Evolutionary conservation across 2,888 invertebrate genomes (phyloP).

Genomic region (Melolontha melolontha): DNA sequence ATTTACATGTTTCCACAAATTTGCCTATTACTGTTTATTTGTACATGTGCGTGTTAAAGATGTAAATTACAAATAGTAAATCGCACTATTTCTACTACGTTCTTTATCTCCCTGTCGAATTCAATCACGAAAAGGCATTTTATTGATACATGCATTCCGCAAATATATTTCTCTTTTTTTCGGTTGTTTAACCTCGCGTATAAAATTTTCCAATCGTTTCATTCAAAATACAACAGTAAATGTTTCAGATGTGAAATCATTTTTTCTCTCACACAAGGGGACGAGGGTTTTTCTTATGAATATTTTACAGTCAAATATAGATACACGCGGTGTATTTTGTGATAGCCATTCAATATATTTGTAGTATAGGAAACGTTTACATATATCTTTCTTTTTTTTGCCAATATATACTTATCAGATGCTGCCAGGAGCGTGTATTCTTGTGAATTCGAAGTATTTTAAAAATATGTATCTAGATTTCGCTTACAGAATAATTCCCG

Average conservation of each 20-base stretch:
- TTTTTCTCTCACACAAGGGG: not conserved
- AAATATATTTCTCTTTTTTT: not conserved
- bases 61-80: too few species aligned
- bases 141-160: not conserved
- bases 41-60: too few species aligned
- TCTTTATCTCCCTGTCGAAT: constrained; percentile 2
- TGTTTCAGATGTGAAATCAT: constrained; percentile 6
- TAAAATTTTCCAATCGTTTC: constrained; percentile 6
- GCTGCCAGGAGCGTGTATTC: too few species aligned
- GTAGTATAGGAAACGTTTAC: too few species aligned
- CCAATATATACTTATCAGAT: too few species aligned
- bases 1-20: too few species aligned
- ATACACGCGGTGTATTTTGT: constrained; percentile 1
- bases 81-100: not conserved
- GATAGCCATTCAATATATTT: not conserved
- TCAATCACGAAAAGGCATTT: not conserved
- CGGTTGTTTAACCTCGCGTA: constrained; percentile 5
- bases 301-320: constrained; percentile 10
- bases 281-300: not conserved
- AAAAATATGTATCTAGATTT: too few species aligned
- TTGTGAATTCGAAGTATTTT: too few species aligned
- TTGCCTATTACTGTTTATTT: too few species aligned
- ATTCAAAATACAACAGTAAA: not conserved
- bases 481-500: too few species aligned
- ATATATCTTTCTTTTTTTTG: too few species aligned